Evolutionary conservation across 2,888 invertebrate genomes (phyloP).

Genomic region (Yponomeuta sedellus): DNA sequence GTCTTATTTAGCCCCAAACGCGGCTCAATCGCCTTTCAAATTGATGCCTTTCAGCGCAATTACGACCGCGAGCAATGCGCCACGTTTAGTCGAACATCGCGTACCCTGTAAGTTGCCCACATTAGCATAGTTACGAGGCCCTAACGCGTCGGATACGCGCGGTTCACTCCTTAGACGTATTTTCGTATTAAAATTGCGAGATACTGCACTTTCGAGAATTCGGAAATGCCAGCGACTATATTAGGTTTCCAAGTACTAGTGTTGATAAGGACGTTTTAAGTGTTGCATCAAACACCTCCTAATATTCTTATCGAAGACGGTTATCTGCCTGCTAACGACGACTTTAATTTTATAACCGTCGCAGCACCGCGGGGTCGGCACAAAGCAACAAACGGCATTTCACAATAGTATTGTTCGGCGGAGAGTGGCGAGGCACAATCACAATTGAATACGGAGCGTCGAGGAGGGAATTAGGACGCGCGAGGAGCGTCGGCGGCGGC

Average conservation of each 20-base stretch:
- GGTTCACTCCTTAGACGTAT: slow-evolving; percentile 22
- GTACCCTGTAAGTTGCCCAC: slow-evolving; percentile 36
- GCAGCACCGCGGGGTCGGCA: slow-evolving; percentile 12
- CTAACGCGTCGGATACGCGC: slow-evolving; percentile 9
- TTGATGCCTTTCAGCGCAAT: slow-evolving; percentile 71
- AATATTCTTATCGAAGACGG: neutral
- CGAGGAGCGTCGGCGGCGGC: slow-evolving; percentile 31
- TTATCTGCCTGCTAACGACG: slow-evolving; percentile 5
- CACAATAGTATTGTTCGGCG: slow-evolving; percentile 65
- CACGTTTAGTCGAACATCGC: slow-evolving; percentile 54
- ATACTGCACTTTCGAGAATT: slow-evolving; percentile 19
- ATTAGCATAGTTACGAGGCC: slow-evolving; percentile 32
- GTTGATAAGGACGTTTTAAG: neutral
- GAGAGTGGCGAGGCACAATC: slow-evolving; percentile 35
- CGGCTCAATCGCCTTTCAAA: slow-evolving; percentile 59
- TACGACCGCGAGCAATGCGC: slow-evolving; percentile 47
- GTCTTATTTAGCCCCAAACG: slow-evolving; percentile 71
- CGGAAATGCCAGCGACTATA: slow-evolving; percentile 12
- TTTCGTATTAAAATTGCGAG: slow-evolving; percentile 24
- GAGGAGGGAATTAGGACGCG: slow-evolving; percentile 67
- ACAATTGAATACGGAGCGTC: slow-evolving; percentile 70
- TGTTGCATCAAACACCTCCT: neutral
- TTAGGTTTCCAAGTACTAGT: slow-evolving; percentile 3
- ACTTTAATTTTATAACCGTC: slow-evolving; percentile 8
- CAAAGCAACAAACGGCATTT: slow-evolving; percentile 30